phyloP scores from a whole-genome alignment of 2,113 vertebrate species.

The Halcyon senegalensis region DNA sequence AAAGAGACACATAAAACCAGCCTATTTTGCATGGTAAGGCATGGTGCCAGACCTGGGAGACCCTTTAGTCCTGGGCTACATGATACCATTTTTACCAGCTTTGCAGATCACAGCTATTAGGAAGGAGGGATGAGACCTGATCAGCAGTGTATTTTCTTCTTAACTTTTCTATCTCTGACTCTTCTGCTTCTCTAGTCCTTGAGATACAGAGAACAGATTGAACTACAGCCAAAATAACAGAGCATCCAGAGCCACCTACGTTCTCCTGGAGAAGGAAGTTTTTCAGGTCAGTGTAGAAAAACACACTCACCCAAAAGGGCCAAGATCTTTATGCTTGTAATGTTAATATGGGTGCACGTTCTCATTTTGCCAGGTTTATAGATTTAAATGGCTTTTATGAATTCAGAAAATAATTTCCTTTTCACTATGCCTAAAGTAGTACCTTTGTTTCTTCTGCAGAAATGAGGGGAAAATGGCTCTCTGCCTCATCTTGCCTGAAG shows the following conservation, averaged over 20 bases:
- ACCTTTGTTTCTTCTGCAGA: not conserved
- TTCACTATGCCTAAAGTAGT: not conserved
- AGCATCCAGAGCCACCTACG: accelerated
- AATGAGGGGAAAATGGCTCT: not conserved
- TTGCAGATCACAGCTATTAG: not conserved
- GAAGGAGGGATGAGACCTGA: not conserved
- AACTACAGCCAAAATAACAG: not conserved
- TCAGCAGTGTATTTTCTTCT: not conserved
- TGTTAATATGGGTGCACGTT: not conserved
- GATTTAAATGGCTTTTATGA: not conserved
- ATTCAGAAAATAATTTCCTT: not conserved
- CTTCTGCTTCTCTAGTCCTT: not conserved
- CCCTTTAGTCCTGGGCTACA: not conserved
- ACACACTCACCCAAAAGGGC: not conserved
- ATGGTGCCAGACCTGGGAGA: not conserved
- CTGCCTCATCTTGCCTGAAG: not conserved
- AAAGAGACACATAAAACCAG: not conserved
- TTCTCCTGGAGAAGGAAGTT: not conserved
- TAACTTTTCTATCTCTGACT: not conserved
- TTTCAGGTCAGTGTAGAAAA: not conserved
- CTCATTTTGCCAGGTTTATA: not conserved
- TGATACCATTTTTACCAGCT: not conserved
- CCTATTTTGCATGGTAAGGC: not conserved
- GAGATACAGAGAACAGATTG: not conserved
- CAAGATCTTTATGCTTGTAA: not conserved